A percentile compares a stretch with the other conserved stretches of the same genome.
These are phyloP conservation scores for Hippolais icterina DNA, from an alignment of 2,113 vertebrate genomes.

Conservation along the genomic window DNA sequence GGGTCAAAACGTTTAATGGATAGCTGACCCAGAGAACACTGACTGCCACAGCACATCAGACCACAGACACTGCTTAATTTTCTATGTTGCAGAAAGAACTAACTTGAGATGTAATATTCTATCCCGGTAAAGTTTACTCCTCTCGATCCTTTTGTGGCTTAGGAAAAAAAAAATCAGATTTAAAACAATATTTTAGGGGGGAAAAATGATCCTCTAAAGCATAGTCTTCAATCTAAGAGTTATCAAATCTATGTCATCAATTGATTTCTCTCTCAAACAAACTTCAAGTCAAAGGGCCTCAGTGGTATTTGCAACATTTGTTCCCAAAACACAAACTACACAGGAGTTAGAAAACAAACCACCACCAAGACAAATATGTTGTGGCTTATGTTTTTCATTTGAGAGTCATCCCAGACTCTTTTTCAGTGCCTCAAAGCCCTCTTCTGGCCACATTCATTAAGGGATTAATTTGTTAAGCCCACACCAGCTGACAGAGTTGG, in stretches of 20 bases:
- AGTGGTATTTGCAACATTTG: not conserved
- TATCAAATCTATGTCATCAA: not conserved
- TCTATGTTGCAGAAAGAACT: not conserved
- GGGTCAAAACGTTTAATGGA: not conserved
- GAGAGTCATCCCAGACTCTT: not conserved
- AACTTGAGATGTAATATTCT: not conserved
- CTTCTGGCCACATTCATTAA: not conserved
- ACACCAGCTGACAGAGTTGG: not conserved
- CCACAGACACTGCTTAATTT: not conserved
- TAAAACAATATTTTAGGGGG: not conserved
- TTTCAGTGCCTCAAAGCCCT: conserved; percentile 9
- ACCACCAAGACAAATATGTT: not conserved
- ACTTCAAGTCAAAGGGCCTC: not conserved
- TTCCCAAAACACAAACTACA: not conserved
- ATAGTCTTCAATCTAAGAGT: not conserved
- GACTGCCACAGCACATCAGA: not conserved
- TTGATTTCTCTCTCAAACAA: not conserved
- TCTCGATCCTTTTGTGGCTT: not conserved
- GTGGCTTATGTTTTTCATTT: not conserved
- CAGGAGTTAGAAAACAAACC: not conserved
- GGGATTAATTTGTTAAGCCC: not conserved
- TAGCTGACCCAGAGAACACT: not conserved
- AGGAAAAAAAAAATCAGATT: not conserved
- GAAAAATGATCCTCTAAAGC: not conserved
- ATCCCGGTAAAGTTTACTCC: not conserved